Evolutionary conservation across 2,797 vertebrate species (phyloP).

Genomic region (Phoxinus dragarum): DNA sequence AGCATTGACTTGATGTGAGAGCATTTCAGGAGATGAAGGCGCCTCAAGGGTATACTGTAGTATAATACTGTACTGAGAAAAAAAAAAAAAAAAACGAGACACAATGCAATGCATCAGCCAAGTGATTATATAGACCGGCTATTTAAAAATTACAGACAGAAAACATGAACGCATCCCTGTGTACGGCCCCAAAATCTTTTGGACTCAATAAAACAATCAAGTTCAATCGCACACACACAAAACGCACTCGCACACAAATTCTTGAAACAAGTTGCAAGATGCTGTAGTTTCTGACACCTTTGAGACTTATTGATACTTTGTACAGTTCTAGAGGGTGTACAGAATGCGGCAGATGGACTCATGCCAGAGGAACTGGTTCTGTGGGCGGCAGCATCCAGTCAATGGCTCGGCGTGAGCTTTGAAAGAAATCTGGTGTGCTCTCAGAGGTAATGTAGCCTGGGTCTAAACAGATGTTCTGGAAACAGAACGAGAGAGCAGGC

Average conservation of each 20-base stretch:
- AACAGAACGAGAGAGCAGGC: conserved; percentile 42
- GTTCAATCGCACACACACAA: conserved; percentile 13
- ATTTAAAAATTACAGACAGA: neutral
- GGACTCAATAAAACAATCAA: neutral
- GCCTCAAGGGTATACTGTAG: conserved; percentile 44
- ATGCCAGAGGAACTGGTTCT: conserved; percentile 45
- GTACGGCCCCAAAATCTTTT: too few species aligned
- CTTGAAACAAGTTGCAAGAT: conserved; percentile 38
- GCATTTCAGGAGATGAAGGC: conserved; percentile 58
- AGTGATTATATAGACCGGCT: neutral
- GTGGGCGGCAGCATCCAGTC: conserved; percentile 53
- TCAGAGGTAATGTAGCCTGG: conserved; percentile 43
- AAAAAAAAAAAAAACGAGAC: neutral
- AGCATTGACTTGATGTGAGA: conserved; percentile 59
- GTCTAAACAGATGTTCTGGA: conserved; percentile 59
- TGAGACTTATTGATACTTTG: conserved; percentile 47
- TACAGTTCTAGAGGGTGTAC: conserved; percentile 19
- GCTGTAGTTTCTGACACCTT: conserved; percentile 52
- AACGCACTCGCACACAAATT: neutral
- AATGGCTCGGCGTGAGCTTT: conserved; percentile 32
- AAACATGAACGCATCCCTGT: neutral
- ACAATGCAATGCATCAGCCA: conserved; percentile 5
- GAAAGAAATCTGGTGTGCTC: conserved; percentile 47
- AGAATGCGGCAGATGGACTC: conserved; percentile 41
- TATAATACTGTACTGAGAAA: conserved; percentile 2